Conservation (phyloP, 2,113 vertebrate genomes). For the Aptenodytes patagonicus region DNA sequence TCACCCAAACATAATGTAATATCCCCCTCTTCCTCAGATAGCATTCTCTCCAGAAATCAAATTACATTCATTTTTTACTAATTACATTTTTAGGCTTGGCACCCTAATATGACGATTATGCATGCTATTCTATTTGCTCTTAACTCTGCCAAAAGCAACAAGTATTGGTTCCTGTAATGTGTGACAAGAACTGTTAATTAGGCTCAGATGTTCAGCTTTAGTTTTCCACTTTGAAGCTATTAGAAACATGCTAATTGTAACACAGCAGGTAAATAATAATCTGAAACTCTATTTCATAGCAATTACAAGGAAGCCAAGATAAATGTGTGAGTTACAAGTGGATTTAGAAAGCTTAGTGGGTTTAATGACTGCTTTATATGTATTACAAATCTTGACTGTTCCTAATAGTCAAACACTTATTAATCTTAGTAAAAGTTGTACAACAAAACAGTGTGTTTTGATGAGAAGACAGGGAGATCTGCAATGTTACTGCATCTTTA, state of each 20-base stretch:
- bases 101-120: background rate
- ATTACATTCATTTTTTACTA: background rate
- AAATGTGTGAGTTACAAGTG: background rate
- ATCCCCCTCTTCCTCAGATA: background rate
- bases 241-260: background rate
- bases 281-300: background rate
- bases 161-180: background rate
- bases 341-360: background rate
- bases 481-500: background rate
- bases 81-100: background rate
- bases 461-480: background rate
- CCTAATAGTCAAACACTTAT: background rate
- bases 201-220: background rate
- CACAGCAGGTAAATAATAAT: slow-evolving; percentile 31
- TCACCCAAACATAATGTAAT: background rate
- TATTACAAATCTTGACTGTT: background rate
- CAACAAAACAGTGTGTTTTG: background rate
- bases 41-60: background rate
- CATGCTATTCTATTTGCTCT: background rate
- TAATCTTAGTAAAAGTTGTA: background rate
- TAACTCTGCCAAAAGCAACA: background rate
- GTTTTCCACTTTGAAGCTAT: background rate
- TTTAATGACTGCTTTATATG: background rate
- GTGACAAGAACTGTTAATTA: background rate
- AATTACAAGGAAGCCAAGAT: background rate